phyloP scores from a whole-genome alignment of 2,888 invertebrate genomes.

The Hybos culiciformis region DNA sequence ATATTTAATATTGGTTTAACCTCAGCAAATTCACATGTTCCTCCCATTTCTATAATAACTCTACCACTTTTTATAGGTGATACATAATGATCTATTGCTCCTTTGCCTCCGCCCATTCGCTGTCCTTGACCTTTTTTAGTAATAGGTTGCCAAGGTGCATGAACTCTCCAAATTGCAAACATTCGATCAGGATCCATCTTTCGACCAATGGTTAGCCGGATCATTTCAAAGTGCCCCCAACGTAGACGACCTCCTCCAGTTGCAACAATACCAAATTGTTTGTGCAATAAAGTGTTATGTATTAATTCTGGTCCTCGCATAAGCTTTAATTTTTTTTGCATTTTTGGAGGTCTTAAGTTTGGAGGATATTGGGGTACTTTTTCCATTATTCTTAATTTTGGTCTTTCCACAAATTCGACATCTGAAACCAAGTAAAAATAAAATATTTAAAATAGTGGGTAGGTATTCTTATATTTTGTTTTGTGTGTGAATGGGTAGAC shows the following conservation, averaged over 20 bases:
- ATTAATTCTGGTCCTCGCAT: slow-evolving; percentile 84
- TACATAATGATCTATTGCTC: slow-evolving; percentile 84
- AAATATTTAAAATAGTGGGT: slow-evolving; percentile 8
- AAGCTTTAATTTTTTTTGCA: slow-evolving; percentile 66
- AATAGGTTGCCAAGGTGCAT: slow-evolving; percentile 90
- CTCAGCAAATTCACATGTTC: slow-evolving; percentile 74
- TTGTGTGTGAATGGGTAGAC: neutral
- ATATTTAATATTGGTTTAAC: slow-evolving; percentile 51
- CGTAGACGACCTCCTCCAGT: slow-evolving; percentile 67
- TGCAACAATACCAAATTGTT: slow-evolving; percentile 88
- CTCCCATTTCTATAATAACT: slow-evolving; percentile 87
- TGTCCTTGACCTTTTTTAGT: slow-evolving; percentile 82
- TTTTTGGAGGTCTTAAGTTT: slow-evolving; percentile 60
- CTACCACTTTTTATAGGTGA: slow-evolving; percentile 84
- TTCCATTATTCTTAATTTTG: slow-evolving; percentile 53
- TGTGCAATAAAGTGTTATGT: slow-evolving; percentile 73
- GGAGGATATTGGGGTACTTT: slow-evolving; percentile 58
- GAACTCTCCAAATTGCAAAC: slow-evolving; percentile 92
- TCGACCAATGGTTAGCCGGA: slow-evolving; percentile 59
- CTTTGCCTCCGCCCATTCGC: slow-evolving; percentile 95
- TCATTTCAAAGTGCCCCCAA: slow-evolving; percentile 77
- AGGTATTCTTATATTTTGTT: neutral
- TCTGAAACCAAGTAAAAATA: slow-evolving; percentile 35
- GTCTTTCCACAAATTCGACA: slow-evolving; percentile 57
- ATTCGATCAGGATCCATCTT: slow-evolving; percentile 65